Evolutionary conservation across 2,113 vertebrate genomes (phyloP), one percentile per base, ranked within the genome.

Genomic region (Acrocephalus arundinaceus): DNA sequence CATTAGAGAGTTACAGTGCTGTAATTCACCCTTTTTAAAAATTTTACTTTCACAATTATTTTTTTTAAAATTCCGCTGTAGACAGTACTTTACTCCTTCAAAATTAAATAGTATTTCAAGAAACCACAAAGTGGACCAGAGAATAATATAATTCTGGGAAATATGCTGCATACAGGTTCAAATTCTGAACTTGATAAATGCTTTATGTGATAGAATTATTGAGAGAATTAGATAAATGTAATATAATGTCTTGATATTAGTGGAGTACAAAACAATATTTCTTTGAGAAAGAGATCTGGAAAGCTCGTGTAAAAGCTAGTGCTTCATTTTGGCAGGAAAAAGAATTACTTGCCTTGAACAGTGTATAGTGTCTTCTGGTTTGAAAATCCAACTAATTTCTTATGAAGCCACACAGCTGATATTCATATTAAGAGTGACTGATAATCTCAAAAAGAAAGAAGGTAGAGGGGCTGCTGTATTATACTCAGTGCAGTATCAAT

Each of bases 381-480:
- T 85, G 19, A n/a, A 90, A 54, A 90, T 94, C 30, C 72, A 81
- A 41, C 51, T 39, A 30, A 89, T 57, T 83, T 83, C 72, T 58
- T 95, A 18, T 77, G 41, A 92, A 94, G 71, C 18, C 74, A 39
- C 95, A 74, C 43, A 35, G 5, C 43, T 94, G 41, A 28, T 59
- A 93, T 92, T 96, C n/a, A 57, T 89, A 83, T 72, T 85, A 20
- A 71, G 39, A 92, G 18, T 90, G 87, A 96, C 22, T 72, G 59
- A 89, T 93, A 92, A 37, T 91, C 45, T 59, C 25, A 6, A 41
- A 96, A 80, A 63, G 19, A 87, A 95, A 93, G 57, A 59, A 41
- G 5, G 3, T 62, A 39, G 48, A 81, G 27, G 4, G 3, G 0
- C 4, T 59, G 4, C 6, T 59, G 2, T 71, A 39, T 33, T 9